A percentile compares a stretch with the other conserved stretches of the same genome.
Evolutionary conservation across 2,888 invertebrate species (phyloP).

Genomic region (Sabatieria punctata): DNA sequence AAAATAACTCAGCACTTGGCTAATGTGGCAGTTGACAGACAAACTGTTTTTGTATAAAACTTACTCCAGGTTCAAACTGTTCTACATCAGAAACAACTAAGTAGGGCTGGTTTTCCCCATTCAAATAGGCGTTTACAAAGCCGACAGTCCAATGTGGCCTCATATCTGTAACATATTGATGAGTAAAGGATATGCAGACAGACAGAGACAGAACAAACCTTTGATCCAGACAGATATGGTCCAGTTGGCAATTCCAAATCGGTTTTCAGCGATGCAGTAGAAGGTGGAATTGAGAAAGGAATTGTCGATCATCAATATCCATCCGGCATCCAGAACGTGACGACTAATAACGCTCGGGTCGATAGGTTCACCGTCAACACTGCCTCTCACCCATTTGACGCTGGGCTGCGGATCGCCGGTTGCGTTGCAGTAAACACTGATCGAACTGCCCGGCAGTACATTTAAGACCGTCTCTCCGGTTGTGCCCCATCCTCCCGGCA

Average conservation of each 20-base stretch:
- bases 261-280: constrained; percentile 27
- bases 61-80: constrained; percentile 20
- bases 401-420: constrained; percentile 24
- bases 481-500: constrained; percentile 25
- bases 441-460: constrained; percentile 24
- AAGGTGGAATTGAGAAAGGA: constrained; percentile 27
- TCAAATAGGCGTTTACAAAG: constrained; percentile 21
- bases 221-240: constrained; percentile 23
- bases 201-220: constrained; percentile 9
- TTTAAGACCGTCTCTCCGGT: constrained; percentile 21
- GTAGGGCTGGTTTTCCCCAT: constrained; percentile 19
- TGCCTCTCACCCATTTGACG: constrained; percentile 27
- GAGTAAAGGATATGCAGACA: background rate
- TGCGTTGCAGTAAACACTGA: constrained; percentile 26
- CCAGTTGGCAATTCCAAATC: constrained; percentile 28
- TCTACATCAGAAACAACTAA: constrained; percentile 23
- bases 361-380: constrained; percentile 23
- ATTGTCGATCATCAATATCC: constrained; percentile 24
- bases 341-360: constrained; percentile 23
- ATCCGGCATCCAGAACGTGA: constrained; percentile 17
- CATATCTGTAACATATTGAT: constrained; percentile 14
- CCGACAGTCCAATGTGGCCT: constrained; percentile 21
- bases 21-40: too few relatives aligned
- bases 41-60: background rate
- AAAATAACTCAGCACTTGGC: too few relatives aligned